Evolutionary conservation across 1,140 invertebrate genomes (phyloP).

Genomic region (Cardiocondyla obscurior): DNA sequence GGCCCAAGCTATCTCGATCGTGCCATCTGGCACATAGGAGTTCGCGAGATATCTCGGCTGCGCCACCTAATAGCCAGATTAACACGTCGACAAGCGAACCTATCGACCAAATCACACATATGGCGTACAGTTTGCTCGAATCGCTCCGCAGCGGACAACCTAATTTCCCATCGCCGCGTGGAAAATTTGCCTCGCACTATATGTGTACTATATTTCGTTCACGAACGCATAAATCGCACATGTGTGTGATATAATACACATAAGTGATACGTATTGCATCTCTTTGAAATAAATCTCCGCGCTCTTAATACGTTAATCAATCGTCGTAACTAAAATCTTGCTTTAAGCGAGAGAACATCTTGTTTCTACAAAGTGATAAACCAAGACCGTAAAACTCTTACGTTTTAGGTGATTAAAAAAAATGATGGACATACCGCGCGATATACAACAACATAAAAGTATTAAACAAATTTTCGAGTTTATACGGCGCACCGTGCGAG

Average conservation of each 20-base stretch:
- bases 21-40: constrained; percentile 31
- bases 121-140: constrained; percentile 13
- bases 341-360: not conserved
- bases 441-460: not conserved
- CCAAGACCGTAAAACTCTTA: constrained; percentile 1
- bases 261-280: not conserved
- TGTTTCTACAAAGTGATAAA: not conserved
- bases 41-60: constrained; percentile 40
- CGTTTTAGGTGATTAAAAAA: not conserved
- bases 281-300: not conserved
- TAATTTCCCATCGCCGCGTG: not conserved
- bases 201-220: not conserved
- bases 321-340: not conserved
- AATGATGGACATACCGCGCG: not conserved
- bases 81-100: constrained; percentile 50
- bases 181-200: not conserved
- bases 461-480: constrained; percentile 12
- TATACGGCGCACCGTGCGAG: not conserved
- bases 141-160: constrained; percentile 9
- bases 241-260: not conserved
- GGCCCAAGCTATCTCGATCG: constrained; percentile 40
- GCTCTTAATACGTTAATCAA: not conserved
- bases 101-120: constrained; percentile 43
- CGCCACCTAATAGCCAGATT: constrained; percentile 35
- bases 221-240: not conserved